These are phyloP conservation scores for Micrastur ruficollis DNA, from an alignment of 2,797 vertebrate genomes.

Conservation along the genomic window DNA sequence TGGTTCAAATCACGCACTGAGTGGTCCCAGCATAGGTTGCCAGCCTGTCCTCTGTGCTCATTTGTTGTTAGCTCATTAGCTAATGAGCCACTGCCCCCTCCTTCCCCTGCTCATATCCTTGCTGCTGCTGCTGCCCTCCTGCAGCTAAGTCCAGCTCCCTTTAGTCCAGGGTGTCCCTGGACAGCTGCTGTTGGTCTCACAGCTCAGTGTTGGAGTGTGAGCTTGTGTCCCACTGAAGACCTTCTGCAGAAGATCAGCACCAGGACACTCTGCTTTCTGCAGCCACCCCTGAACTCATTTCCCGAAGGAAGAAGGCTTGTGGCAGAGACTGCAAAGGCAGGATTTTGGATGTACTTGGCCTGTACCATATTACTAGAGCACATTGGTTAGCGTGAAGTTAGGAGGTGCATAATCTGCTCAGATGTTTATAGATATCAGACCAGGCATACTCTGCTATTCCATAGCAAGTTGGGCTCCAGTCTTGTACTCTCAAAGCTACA, in stretches of 20 bases:
- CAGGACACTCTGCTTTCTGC: background rate
- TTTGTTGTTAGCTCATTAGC: background rate
- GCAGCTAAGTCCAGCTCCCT: background rate
- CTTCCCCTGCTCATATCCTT: background rate
- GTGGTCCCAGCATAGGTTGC: background rate
- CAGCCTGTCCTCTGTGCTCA: background rate
- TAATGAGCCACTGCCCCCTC: background rate
- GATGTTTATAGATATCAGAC: background rate
- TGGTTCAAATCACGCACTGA: background rate
- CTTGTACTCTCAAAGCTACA: background rate
- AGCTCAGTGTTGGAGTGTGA: background rate
- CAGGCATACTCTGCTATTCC: background rate
- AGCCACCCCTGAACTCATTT: background rate
- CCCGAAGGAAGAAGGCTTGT: background rate
- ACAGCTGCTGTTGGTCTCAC: background rate
- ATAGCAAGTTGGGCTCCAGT: background rate
- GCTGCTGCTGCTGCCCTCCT: background rate
- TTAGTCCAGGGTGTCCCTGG: no score
- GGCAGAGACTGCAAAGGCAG: background rate
- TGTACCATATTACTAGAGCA: background rate
- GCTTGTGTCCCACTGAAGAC: background rate
- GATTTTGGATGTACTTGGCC: rapidly evolving
- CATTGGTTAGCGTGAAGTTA: background rate
- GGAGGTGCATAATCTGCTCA: background rate
- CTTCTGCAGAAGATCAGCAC: background rate